Evolutionary conservation across 2,797 vertebrate genomes (phyloP).

Genomic region (Craterocephalus amniculus): DNA sequence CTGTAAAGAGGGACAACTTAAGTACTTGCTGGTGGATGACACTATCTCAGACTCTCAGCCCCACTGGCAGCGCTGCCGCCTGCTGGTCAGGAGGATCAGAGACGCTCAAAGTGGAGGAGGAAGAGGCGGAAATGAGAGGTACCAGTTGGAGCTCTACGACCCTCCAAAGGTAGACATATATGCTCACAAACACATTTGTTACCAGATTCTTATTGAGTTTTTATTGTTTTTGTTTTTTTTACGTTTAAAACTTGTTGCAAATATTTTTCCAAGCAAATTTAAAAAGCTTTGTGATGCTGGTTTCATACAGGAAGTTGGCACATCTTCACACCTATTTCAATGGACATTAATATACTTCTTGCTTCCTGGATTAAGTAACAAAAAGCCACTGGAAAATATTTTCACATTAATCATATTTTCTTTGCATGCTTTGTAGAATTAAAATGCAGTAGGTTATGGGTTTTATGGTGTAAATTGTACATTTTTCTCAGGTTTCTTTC

Average conservation of each 20-base stretch:
- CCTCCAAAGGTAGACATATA: slow-evolving; percentile 91
- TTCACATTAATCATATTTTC: background rate
- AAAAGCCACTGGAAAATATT: background rate
- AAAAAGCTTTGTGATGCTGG: background rate
- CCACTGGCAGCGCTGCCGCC: slow-evolving; percentile 91
- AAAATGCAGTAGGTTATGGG: too few relatives aligned
- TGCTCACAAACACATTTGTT: background rate
- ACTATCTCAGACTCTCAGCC: slow-evolving; percentile 89
- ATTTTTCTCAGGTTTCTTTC: background rate
- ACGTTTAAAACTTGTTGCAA: background rate
- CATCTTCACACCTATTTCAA: background rate
- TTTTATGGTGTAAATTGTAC: background rate
- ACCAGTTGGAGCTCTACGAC: slow-evolving; percentile 92
- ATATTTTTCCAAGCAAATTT: background rate
- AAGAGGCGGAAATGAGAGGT: slow-evolving; percentile 71
- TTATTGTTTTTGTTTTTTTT: background rate
- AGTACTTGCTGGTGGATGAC: slow-evolving; percentile 93
- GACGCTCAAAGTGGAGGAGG: slow-evolving; percentile 59
- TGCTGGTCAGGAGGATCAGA: slow-evolving; percentile 87
- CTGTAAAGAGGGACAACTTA: slow-evolving; percentile 90
- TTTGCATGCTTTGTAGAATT: too few relatives aligned
- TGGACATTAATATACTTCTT: background rate
- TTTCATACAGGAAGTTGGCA: background rate
- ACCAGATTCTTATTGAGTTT: background rate
- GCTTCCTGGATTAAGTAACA: background rate